phyloP scores from a whole-genome alignment of 2,888 invertebrate species.

The Sesamia inferens region DNA sequence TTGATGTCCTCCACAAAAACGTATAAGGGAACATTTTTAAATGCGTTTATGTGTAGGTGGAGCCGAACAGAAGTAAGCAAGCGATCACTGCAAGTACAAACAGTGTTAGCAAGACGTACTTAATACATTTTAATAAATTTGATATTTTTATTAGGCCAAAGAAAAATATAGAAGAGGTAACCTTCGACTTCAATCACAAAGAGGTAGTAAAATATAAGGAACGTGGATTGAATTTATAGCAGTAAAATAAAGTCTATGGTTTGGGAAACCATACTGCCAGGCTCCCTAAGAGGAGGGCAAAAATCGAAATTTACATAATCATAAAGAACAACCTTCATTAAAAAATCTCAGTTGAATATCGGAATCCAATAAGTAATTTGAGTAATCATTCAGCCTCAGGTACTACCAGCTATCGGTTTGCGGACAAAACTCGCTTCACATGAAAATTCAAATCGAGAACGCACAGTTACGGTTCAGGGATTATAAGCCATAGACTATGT shows the following conservation, averaged over 20 bases:
- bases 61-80: constrained; percentile 4
- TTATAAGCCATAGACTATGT: constrained; percentile 57
- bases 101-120: constrained; percentile 4
- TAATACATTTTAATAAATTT: constrained; percentile 35
- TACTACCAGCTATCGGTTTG: constrained; percentile 33
- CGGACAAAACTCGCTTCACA: constrained; percentile 45
- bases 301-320: constrained; percentile 33
- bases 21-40: neutral
- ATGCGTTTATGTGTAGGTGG: constrained; percentile 19
- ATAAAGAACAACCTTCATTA: constrained; percentile 39
- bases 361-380: constrained; percentile 45
- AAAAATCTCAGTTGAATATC: constrained; percentile 48
- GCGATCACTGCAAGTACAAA: neutral
- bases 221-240: constrained; percentile 57
- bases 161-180: constrained; percentile 54
- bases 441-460: constrained; percentile 59
- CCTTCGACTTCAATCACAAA: constrained; percentile 60
- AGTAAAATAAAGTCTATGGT: constrained; percentile 50
- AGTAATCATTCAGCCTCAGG: constrained; percentile 37
- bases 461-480: constrained; percentile 51
- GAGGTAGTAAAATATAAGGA: constrained; percentile 57
- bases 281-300: constrained; percentile 4
- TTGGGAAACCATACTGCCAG: constrained; percentile 37
- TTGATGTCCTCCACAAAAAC: neutral
- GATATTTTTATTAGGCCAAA: constrained; percentile 30